Base-by-base conservation (phyloP, 2,113 vertebrate genomes). In the Stegostoma tigrinum region DNA sequence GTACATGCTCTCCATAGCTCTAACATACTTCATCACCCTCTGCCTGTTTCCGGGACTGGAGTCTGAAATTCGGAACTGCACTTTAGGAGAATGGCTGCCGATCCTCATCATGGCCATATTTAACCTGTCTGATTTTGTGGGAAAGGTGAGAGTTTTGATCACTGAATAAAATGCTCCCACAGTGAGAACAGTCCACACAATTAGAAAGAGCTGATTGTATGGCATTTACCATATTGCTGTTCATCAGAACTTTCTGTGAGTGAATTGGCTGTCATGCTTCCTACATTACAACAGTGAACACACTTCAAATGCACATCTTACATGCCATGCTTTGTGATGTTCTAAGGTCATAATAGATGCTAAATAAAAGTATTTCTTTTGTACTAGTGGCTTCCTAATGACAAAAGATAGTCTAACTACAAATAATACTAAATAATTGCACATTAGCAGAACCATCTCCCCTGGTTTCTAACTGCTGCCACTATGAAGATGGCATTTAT, bases 31-130 rank as follows among this genome's bases (percentile, higher is more conserved):
- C 98, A 99, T 99, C 98, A 99, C 99, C 0, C 97, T 99, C 96
- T 99, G 99, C 97, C 98, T 99, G 96, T 99, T 99, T 68, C 99
- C 99, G 0, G 99, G 99, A 6, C 98, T 99, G 96, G 99, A 99
- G 97, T 99, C 99, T 0, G 99, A 99, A 97, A 99, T 99, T 96
- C 97, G 98, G 64, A 99, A 99, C 97, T 97, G 96, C 67, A 98
- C 97, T 0, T 97, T 99, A 61, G 99, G 98, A 38, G 99, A 99
- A 78, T 99, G 99, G 99, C 98, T 99, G 72, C 99, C 99, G 96
- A 99, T 99, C 96, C 98, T 99, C 96, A 98, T 99, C 97, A 99
- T 99, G 99, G 99, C 99, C n/a, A 98, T 99, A 94, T 99, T 99
- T 97, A 99, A 99, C 98, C 98, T 99, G 96, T 98, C 99, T 0